Base-by-base conservation (phyloP, 2,113 vertebrate genomes). In the Alaudala cheleensis region DNA sequence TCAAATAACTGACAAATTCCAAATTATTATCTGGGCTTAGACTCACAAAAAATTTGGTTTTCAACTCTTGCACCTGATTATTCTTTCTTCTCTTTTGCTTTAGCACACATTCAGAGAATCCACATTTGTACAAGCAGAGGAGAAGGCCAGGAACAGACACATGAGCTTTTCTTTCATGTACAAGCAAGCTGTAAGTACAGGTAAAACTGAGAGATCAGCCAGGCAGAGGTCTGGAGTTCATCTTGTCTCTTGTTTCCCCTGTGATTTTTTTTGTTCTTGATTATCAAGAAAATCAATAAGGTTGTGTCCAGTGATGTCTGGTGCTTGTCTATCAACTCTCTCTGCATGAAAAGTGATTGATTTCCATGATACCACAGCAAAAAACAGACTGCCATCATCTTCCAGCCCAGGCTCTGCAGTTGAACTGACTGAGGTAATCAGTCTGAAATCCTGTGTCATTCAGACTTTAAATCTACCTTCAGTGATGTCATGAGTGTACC, bases 201-300 rank as follows among this genome's bases (percentile, higher is more conserved):
- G 61, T 91, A 83, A 90, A 92, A 83, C 64, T 47, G 87, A 90
- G 80, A 83, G 62, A 62, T 56, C 86, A 78, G 77, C 81, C 70
- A 86, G 83, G 54, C 79, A 96, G 84, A 84, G 91, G 81, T 89
- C 89, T 87, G 53, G 2, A 85, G 60, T 79, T 92, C 89, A 81
- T 81, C 93, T 91, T 87, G 81, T 89, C 81, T 91, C 87, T 92
- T 88, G 72, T 92, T 89, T 93, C 92, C 90, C 93, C 69, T 86
- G 86, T 40, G 90, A 74, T 54, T 77, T 83, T 92, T 92, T 92
- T 86, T 9, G 4, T 72, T 79, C 90, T 92, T 92, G 86, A 89
- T 93, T 87, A 93, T 84, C 65, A 81, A 87, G 86, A 65, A 95
- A 96, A 97, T 95, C 96, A 84, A 96, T 95, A 78, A 84, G 78